These are phyloP conservation scores for Panurus biarmicus DNA, from an alignment of 2,113 vertebrate species.

Conservation along the genomic window DNA sequence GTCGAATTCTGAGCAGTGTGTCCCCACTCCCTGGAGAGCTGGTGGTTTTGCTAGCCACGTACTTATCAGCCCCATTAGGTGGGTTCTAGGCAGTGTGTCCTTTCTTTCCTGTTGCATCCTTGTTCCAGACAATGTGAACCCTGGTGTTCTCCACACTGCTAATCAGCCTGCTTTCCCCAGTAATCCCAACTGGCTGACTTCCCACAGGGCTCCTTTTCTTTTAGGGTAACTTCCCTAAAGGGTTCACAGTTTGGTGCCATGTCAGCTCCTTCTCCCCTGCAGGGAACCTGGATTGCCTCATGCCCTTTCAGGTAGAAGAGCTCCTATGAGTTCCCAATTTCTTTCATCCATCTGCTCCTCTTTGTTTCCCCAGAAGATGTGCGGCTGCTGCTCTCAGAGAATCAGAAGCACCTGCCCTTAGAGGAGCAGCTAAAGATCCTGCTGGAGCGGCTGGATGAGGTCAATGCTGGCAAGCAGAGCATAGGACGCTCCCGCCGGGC, in stretches of 20 bases:
- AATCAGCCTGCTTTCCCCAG: not conserved
- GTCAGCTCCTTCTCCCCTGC: not conserved
- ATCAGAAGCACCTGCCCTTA: constrained; percentile 84
- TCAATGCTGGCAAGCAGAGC: constrained; percentile 88
- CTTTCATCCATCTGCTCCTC: not conserved
- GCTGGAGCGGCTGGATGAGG: constrained; percentile 84
- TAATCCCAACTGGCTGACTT: not conserved
- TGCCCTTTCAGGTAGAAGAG: not conserved
- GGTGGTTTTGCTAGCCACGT: not conserved
- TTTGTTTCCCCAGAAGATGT: constrained; percentile 72
- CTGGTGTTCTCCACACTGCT: not conserved
- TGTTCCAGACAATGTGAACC: not conserved
- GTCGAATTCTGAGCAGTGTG: rapidly evolving
- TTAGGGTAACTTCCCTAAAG: not conserved
- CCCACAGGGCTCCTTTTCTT: not conserved
- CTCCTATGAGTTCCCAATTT: not conserved
- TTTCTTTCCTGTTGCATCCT: not conserved
- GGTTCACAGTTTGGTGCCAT: not conserved
- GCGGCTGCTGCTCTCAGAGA: constrained; percentile 81
- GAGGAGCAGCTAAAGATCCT: constrained; percentile 93
- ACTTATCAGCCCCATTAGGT: not conserved
- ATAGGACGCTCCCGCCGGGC: constrained; percentile 88
- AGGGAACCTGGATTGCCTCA: not conserved
- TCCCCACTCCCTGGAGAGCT: not conserved
- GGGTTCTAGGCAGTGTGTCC: not conserved